Percentiles rank a stretch among this genome's conserved stretches.
phyloP scores from a whole-genome alignment of 2,797 vertebrate species.

The Rhynchonycteris naso region DNA sequence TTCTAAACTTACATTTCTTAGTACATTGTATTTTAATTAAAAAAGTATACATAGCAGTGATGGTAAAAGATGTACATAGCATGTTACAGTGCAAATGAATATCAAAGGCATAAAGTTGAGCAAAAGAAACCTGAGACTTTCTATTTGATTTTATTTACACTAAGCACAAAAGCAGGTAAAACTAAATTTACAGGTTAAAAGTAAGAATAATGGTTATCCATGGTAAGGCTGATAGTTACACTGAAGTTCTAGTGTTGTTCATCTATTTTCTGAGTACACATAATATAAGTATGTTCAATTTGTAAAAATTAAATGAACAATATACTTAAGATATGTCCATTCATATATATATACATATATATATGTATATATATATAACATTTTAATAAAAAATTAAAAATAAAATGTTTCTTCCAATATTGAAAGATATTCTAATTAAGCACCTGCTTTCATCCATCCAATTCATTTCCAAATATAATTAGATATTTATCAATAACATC shows the following conservation, averaged over 20 bases:
- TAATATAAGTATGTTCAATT: background rate
- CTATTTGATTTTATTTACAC: background rate
- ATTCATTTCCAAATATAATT: background rate
- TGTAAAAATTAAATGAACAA: background rate
- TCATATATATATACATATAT: background rate
- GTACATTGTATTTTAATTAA: background rate
- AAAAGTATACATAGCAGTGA: too few species aligned
- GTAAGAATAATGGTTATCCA: background rate
- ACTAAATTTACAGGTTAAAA: background rate
- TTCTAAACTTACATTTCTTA: background rate
- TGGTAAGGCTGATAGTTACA: background rate
- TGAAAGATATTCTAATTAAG: background rate
- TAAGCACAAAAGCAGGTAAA: background rate
- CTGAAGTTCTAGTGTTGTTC: background rate
- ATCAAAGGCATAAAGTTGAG: background rate
- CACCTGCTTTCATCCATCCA: background rate
- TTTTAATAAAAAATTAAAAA: background rate
- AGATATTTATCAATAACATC: background rate
- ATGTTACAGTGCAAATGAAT: background rate
- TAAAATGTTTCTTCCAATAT: background rate
- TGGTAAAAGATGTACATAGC: background rate
- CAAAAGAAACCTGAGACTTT: background rate
- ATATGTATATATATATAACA: background rate
- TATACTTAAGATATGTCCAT: background rate
- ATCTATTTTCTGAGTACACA: background rate